Evolutionary conservation across 2,797 vertebrate species (phyloP), one percentile per base, ranked within the genome.

Genomic region (Tenualosa thibaudeaui): DNA sequence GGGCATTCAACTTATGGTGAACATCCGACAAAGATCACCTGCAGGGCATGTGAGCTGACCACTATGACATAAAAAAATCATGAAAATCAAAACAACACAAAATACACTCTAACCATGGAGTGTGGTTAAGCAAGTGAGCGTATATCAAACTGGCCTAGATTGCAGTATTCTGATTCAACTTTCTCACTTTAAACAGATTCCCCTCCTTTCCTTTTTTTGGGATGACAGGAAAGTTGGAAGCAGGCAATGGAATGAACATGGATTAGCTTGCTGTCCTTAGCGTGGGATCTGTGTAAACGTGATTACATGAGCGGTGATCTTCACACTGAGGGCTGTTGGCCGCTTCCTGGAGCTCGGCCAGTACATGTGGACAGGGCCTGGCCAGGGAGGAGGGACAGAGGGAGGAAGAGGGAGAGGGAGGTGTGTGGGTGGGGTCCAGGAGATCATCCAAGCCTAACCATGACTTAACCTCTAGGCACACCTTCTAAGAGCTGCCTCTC

Each of bases 231-330:
- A 54, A 60, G 9, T 17, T 43, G 19, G 60, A 75, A 40, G 83
- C 49, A 78, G 51, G 81, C 86, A 56, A 85, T 82, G 82, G 84
- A 84, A 85, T 54, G 58, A 56, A 65, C 54, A 83, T 82, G 90
- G 90, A 91, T 89, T 87, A 90, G 84, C 85, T 87, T 83, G 82
- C 86, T 86, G 83, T 89, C 86, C 84, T 87, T 84, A 89, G 88
- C 84, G 81, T 81, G 81, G 84, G 88, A 88, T 87, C 86, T 88
- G 87, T 82, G 68, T 83, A 85, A 88, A 86, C 86, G 75, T 88
- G 85, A 89, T 90, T 87, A 89, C 87, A 86, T 86, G 85, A 86
- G 53, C 86, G 83, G 62, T 86, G 85, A 87, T 90, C 83, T 83
- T 78, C 85, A 85, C 83, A 84, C 81, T 51, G 50, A 51, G 65